Evolutionary conservation across 2,888 invertebrate genomes (phyloP), one percentile per base, ranked within the genome.

Genomic region (Silvanus unidentatus): DNA sequence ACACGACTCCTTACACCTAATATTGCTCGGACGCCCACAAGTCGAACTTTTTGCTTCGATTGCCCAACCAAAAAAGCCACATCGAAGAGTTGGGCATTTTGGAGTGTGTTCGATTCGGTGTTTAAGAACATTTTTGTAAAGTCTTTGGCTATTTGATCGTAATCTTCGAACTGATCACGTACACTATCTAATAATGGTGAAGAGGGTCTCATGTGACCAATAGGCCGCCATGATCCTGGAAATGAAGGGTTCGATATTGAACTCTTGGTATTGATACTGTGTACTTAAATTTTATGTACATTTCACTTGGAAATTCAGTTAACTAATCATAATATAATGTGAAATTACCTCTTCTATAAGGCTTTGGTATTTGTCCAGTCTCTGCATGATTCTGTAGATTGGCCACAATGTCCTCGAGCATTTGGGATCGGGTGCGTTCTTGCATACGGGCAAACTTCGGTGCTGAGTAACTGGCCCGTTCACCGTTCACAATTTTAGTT

Each of bases 381-480:
- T 94, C 93, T 0, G 91, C 92, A 65, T 94, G 93, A 73, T 94
- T 94, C 57, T 91, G 90, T 58, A 94, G 73, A 73, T 94, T 94
- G 54, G 92, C 92, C 6, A 94, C 93, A 48, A 94, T 88, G 65
- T 94, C 94, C 71, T 94, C 93, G 28, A 94, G 76, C 93, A 94
- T 93, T 72, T 94, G 94, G 50, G 88, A 89, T 28, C 94, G 77
- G 0, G 94, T 94, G 48, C 94, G 77, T 64, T 94, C 94, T 70
- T 94, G 91, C 94, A 94, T 94, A 56, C 93, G 76, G 1, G 94
- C 94, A 65, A 94, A 94, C 72, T 94, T 94, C 0, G 94, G 94
- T 1, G 94, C 94, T 0, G 93, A 93, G 67, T 94, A 94, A 47
- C 91, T 91, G 16, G 93, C 94, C 51, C 94, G 76, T 71, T 94